A percentile compares a stretch with the other conserved stretches of the same genome.
These are phyloP conservation scores for Eilema griseolum DNA, from an alignment of 2,888 invertebrate species.

Conservation along the genomic window DNA sequence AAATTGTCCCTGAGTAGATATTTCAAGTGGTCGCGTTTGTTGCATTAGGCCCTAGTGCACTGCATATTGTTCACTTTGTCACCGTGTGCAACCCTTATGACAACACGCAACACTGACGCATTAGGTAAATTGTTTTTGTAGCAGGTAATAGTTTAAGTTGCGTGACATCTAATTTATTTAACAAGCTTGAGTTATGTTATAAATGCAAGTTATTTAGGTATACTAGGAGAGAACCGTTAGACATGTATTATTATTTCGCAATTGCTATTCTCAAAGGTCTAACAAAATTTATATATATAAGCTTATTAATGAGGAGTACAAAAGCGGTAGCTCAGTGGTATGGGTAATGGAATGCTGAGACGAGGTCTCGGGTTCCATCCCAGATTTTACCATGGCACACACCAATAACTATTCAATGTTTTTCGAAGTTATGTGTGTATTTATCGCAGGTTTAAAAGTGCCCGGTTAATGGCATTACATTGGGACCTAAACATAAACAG, in stretches of 20 bases:
- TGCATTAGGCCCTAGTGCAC: constrained; percentile 30
- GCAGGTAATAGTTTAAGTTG: not conserved
- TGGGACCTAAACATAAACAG: no score
- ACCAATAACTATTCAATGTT: no score
- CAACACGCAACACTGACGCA: constrained; percentile 30
- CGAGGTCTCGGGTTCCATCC: no score
- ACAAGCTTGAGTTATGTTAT: not conserved
- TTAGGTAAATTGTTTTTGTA: constrained; percentile 23
- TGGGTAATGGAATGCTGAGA: no score
- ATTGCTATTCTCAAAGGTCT: not conserved
- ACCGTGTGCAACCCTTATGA: constrained; percentile 51
- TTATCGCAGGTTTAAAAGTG: no score
- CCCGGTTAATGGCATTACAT: no score
- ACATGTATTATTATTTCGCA: not conserved
- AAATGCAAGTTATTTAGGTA: not conserved
- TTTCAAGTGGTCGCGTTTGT: constrained; percentile 63
- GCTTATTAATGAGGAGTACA: not conserved
- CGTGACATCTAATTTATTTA: not conserved
- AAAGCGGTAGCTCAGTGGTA: no score
- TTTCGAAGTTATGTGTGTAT: no score
- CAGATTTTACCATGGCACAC: no score
- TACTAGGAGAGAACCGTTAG: not conserved
- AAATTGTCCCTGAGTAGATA: constrained; percentile 65
- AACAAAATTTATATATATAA: not conserved
- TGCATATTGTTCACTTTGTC: constrained; percentile 50